Percentiles rank a stretch among this genome's conserved stretches.
phyloP scores from a whole-genome alignment of 2,888 invertebrate species.

The Parnassius mnemosyne region DNA sequence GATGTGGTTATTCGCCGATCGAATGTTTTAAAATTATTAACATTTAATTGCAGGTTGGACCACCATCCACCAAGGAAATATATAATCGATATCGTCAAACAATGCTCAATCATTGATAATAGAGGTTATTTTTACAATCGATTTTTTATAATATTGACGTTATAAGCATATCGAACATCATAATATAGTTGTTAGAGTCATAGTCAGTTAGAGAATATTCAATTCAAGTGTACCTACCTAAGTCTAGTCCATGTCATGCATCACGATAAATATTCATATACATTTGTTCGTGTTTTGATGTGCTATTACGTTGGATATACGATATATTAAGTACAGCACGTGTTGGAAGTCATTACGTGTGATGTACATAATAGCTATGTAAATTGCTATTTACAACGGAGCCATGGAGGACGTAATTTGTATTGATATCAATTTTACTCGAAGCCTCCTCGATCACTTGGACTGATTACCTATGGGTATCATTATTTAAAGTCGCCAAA shows the following conservation, averaged over 20 bases:
- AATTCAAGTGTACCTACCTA: no score
- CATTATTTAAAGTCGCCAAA: slow-evolving; percentile 27
- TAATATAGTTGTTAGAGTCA: no score
- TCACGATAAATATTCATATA: no score
- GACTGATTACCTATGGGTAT: slow-evolving; percentile 26
- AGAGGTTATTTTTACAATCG: slow-evolving; percentile 28
- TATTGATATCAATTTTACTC: slow-evolving; percentile 21
- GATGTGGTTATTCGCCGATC: slow-evolving; percentile 49
- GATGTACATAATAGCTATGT: slow-evolving; percentile 43
- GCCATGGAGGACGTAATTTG: slow-evolving; percentile 22
- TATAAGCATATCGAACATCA: no score
- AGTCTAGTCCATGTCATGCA: no score
- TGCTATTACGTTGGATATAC: not conserved
- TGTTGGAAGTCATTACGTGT: slow-evolving; percentile 12
- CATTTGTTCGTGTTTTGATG: no score
- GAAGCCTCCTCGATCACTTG: slow-evolving; percentile 25
- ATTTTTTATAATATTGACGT: no score
- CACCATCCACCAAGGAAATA: slow-evolving; percentile 59
- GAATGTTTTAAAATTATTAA: slow-evolving; percentile 47
- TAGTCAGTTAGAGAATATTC: no score
- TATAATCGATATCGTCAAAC: slow-evolving; percentile 44
- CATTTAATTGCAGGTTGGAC: slow-evolving; percentile 46
- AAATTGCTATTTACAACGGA: slow-evolving; percentile 48
- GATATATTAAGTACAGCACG: slow-evolving; percentile 2
- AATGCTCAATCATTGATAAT: slow-evolving; percentile 36